Evolutionary conservation across 2,888 invertebrate genomes (phyloP).

Genomic region (Pyrochroa serraticornis): DNA sequence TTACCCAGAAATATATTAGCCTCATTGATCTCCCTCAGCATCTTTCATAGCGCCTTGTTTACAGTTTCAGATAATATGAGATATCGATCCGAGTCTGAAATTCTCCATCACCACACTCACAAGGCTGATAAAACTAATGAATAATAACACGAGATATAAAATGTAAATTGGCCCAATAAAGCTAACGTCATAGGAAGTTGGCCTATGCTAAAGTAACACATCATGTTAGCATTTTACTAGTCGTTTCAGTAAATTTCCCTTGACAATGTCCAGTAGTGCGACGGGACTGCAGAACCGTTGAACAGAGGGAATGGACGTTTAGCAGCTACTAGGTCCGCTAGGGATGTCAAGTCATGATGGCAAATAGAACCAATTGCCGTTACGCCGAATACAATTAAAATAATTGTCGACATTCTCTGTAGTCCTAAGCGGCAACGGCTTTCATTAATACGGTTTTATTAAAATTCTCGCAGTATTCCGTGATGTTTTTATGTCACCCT

Average conservation of each 20-base stretch:
- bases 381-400: slow-evolving; percentile 23
- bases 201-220: slow-evolving; percentile 14
- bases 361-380: slow-evolving; percentile 23
- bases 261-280: slow-evolving; percentile 30
- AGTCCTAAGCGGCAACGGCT: too few relatives aligned
- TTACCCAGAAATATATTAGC: slow-evolving; percentile 14
- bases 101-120: too few relatives aligned
- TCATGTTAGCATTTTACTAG: slow-evolving; percentile 33
- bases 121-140: not conserved
- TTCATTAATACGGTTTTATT: too few relatives aligned
- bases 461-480: too few relatives aligned
- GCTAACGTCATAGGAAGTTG: not conserved
- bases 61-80: not conserved
- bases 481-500: too few relatives aligned
- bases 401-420: slow-evolving; percentile 9
- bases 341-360: slow-evolving; percentile 22
- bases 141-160: not conserved
- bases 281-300: slow-evolving; percentile 27
- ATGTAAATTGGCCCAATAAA: not conserved
- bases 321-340: slow-evolving; percentile 14
- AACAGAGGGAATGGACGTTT: slow-evolving; percentile 18
- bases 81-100: not conserved
- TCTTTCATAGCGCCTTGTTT: not conserved
- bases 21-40: slow-evolving; percentile 15
- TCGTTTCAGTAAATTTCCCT: slow-evolving; percentile 36